Base-by-base conservation (phyloP, 2,888 invertebrate genomes). In the Tuberolachnus salignus region DNA sequence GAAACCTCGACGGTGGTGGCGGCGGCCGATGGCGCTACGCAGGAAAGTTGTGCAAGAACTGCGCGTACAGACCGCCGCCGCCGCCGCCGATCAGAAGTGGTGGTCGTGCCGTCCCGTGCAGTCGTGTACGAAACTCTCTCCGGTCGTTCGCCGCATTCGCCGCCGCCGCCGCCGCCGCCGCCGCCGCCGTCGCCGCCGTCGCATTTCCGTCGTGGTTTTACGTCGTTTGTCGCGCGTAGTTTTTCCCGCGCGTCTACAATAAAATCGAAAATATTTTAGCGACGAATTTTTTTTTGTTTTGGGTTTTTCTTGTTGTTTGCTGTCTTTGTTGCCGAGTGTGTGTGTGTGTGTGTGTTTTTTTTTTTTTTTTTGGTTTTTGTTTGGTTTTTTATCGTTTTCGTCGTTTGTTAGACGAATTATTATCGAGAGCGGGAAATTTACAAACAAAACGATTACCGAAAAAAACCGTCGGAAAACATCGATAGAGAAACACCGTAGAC, bases 31-130 rank as follows among this genome's bases (percentile, higher is more conserved):
- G 75, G 66, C 75, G 75, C 75, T 67, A 67, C 75, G 19, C 21
- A 78, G 59, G 75, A 78, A 78, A 78, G 67, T 78, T 59, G 75
- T 67, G 75, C 49, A 78, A 78, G 61, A 72, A 34, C 14, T 49
- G 23, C 11, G 16, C 53, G 21, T 34, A 42, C 42, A 14, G 21
- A 34, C 3, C n/a, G 61, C 26, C 51, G 51, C 21, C 53, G 63
- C 49, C 53, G 55, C 23, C 55, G 55, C 46, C 42, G 74, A 46
- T 74, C 34, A 78, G 75, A 78, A 78, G 75, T 78, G 75, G 75
- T 78, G 75, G 75, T 78, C 67, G 67, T 23, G 67, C 59, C 75
- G 55, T 67, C 57, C 59, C 46, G 75, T 67, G 46, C 67, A 78
- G 75, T 59, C 67, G 75, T 46, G 57, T 23, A 19, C 44, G 57